Conservation (phyloP, 2,797 vertebrate species). For the Enteromius paludinosus region DNA sequence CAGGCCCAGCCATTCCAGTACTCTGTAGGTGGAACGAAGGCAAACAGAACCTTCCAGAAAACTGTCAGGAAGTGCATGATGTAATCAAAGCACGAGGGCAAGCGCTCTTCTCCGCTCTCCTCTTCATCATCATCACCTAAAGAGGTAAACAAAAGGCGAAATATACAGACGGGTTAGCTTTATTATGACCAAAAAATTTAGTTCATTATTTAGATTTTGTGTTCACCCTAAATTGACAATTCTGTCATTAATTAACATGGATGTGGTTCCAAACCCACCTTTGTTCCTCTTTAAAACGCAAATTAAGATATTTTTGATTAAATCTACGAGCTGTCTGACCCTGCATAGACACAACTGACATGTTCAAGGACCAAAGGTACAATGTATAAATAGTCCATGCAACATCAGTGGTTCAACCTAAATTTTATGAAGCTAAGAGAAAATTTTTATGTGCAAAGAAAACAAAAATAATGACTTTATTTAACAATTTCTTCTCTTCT, state of each 20-base stretch:
- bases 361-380: background rate
- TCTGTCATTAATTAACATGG: background rate
- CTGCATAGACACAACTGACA: background rate
- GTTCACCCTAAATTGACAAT: background rate
- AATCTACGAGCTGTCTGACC: background rate
- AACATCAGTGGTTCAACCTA: background rate
- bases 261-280: background rate
- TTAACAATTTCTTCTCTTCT: no score
- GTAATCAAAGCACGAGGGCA: conserved; percentile 90
- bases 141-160: conserved; percentile 18
- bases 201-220: background rate
- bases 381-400: background rate
- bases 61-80: conserved; percentile 92
- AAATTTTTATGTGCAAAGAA: no score
- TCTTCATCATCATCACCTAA: conserved; percentile 88
- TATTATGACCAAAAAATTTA: background rate
- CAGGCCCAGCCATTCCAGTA: conserved; percentile 92
- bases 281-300: background rate
- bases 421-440: no score
- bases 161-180: background rate
- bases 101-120: conserved; percentile 84
- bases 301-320: background rate
- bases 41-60: conserved; percentile 89
- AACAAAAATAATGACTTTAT: no score
- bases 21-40: conserved; percentile 89